phyloP scores from a whole-genome alignment of 2,888 invertebrate species.

The Uropetala carovei region DNA sequence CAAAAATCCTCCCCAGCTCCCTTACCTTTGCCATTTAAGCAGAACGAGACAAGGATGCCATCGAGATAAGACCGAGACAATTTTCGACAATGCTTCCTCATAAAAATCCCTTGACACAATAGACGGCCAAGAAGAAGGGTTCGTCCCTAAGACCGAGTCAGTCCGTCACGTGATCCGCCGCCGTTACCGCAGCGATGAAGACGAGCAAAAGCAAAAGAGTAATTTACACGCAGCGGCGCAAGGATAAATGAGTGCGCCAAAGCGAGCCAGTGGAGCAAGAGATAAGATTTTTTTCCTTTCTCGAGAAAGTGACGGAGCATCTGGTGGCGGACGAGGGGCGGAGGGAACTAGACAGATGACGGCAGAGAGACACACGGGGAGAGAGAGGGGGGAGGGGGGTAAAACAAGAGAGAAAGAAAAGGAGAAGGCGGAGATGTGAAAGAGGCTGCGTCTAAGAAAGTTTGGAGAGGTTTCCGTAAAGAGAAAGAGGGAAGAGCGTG shows the following conservation, averaged over 20 bases:
- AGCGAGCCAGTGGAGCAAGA: constrained; percentile 4
- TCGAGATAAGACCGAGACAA: constrained; percentile 15
- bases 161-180: constrained; percentile 21
- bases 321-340: neutral
- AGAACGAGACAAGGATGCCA: neutral
- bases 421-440: neutral
- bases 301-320: neutral
- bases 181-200: constrained; percentile 1
- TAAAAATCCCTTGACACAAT: constrained; percentile 46
- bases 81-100: neutral
- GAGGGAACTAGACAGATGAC: neutral
- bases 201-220: neutral
- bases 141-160: neutral
- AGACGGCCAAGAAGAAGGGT: constrained; percentile 16
- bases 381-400: too few relatives aligned
- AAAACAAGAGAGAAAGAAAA: neutral
- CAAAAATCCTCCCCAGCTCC: neutral
- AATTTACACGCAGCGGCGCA: constrained; percentile 29
- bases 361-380: neutral
- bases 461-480: neutral
- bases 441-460: neutral
- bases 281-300: constrained; percentile 37
- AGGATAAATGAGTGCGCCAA: neutral
- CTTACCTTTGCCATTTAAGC: neutral
- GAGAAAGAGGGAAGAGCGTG: neutral